These are phyloP conservation scores for Fringilla coelebs DNA, from an alignment of 2,797 vertebrate species.

Conservation along the genomic window DNA sequence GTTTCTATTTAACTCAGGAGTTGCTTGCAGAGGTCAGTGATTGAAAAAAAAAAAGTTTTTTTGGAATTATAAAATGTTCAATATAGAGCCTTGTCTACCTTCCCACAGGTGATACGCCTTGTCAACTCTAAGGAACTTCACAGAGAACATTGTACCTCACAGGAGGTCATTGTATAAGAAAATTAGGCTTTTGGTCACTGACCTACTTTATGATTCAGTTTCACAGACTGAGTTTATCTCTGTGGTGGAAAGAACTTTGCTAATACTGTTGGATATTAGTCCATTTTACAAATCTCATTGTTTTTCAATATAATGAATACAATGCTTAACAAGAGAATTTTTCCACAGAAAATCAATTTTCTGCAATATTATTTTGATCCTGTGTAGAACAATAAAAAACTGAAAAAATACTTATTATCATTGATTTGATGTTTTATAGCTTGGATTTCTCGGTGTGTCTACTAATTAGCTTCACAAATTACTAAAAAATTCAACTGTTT, in stretches of 20 bases:
- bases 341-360: slow-evolving; percentile 38
- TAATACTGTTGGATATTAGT: slow-evolving; percentile 26
- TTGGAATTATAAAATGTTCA: not conserved
- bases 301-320: not conserved
- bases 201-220: not conserved
- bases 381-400: slow-evolving; percentile 18
- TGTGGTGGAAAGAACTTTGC: not conserved
- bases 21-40: not conserved
- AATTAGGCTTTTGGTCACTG: not conserved
- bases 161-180: not conserved
- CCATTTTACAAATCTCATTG: slow-evolving; percentile 4
- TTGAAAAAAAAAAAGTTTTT: not conserved
- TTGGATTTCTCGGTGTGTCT: slow-evolving; percentile 16
- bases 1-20: not conserved
- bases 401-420: slow-evolving; percentile 20
- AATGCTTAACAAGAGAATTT: slow-evolving; percentile 17
- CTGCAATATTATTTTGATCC: not conserved
- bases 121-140: slow-evolving; percentile 12
- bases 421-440: slow-evolving; percentile 43
- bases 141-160: not conserved
- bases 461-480: slow-evolving; percentile 56
- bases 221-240: not conserved
- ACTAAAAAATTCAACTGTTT: slow-evolving; percentile 35
- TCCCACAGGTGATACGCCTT: not conserved
- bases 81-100: not conserved